These are phyloP conservation scores for Eretmochelys imbricata DNA, from an alignment of 2,113 vertebrate genomes.

Conservation along the genomic window DNA sequence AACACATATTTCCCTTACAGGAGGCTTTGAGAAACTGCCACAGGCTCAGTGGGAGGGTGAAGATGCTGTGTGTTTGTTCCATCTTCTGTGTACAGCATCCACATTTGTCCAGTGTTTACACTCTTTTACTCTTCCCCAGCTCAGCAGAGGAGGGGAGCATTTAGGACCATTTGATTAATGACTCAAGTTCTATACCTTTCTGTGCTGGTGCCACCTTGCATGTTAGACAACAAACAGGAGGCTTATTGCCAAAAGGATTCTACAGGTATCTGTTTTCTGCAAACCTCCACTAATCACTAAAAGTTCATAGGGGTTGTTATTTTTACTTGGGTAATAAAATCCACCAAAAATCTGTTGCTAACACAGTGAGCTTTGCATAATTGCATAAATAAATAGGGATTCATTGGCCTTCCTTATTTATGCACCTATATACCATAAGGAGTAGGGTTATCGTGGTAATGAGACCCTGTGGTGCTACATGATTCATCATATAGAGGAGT, in stretches of 20 bases:
- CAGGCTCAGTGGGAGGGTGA: neutral
- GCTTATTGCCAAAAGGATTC: neutral
- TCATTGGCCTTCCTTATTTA: conserved; percentile 12
- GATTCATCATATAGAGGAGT: conserved; percentile 1
- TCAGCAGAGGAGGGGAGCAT: fast-evolving
- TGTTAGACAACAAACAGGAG: neutral
- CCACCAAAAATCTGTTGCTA: neutral
- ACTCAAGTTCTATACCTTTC: neutral
- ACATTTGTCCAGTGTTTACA: neutral
- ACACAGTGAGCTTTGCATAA: conserved; percentile 5
- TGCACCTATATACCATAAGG: neutral
- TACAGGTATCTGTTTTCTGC: neutral
- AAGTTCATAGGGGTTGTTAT: neutral
- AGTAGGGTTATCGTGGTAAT: conserved; percentile 39
- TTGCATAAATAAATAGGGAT: conserved; percentile 12
- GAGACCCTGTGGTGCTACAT: neutral
- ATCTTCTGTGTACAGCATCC: neutral
- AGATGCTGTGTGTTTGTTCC: neutral
- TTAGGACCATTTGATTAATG: neutral
- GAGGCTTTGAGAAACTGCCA: neutral
- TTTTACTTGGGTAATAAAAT: neutral
- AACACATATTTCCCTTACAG: neutral
- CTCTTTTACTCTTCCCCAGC: neutral
- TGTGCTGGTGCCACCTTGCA: neutral
- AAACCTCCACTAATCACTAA: neutral